Evolutionary conservation across 2,113 vertebrate genomes (phyloP).

Genomic region (Pterocles burchelli): DNA sequence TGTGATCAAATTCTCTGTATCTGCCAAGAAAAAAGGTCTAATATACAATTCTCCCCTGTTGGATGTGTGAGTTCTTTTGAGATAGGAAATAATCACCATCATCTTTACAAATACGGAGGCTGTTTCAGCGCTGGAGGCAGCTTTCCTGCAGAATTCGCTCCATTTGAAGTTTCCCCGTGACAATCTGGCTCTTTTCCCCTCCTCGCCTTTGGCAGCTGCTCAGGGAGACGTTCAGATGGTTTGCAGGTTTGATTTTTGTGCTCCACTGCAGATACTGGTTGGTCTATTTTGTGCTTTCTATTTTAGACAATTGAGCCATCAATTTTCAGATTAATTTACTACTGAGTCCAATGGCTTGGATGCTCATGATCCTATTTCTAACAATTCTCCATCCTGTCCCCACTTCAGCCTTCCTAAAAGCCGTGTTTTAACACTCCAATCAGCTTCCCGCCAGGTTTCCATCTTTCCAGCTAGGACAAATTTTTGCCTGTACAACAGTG

Average conservation of each 20-base stretch:
- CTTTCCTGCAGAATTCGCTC: neutral
- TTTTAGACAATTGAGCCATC: constrained; percentile 29
- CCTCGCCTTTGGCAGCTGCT: constrained; percentile 23
- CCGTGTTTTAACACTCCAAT: neutral
- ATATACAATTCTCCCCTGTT: neutral
- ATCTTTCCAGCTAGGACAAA: neutral
- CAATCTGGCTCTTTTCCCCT: neutral
- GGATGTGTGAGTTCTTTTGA: constrained; percentile 40
- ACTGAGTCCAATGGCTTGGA: neutral
- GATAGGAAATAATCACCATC: constrained; percentile 35
- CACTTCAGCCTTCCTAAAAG: constrained; percentile 7
- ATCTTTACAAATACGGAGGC: neutral
- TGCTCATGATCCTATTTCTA: neutral
- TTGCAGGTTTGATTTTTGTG: constrained; percentile 52
- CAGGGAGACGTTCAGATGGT: neutral
- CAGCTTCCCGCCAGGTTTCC: neutral
- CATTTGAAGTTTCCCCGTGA: neutral
- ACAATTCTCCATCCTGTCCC: neutral
- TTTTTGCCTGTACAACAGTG: neutral
- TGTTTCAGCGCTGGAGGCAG: neutral
- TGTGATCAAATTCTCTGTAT: constrained; percentile 49
- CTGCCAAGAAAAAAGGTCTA: constrained; percentile 36
- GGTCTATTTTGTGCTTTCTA: neutral
- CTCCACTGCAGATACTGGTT: neutral
- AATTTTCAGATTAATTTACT: constrained; percentile 32